Conservation (phyloP, 2,888 invertebrate genomes). For the Mythimna ferrago region DNA sequence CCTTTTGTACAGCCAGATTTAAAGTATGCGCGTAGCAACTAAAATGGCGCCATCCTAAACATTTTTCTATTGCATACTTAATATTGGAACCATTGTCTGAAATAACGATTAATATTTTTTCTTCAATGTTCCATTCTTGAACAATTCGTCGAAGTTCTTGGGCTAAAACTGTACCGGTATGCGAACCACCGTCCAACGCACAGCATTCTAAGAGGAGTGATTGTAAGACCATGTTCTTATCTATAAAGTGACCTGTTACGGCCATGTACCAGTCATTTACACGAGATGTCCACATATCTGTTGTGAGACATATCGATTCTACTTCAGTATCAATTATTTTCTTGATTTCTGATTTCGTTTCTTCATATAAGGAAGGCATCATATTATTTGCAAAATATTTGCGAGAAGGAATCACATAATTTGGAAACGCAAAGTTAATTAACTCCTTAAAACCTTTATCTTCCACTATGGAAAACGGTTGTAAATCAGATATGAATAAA, state of each 20-base stretch:
- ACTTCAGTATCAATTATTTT: constrained; percentile 3
- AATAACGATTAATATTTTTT: constrained; percentile 23
- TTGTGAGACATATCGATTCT: constrained; percentile 15
- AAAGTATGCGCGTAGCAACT: neutral
- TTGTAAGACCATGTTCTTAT: constrained; percentile 9
- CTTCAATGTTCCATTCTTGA: constrained; percentile 22
- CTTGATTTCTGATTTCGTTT: neutral
- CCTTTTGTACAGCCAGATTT: neutral
- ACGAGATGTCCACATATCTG: constrained; percentile 36
- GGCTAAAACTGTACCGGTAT: constrained; percentile 19
- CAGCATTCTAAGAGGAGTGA: neutral
- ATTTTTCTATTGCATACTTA: constrained; percentile 33
- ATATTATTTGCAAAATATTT: constrained; percentile 9
- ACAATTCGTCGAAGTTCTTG: constrained; percentile 23
- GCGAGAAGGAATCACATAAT: constrained; percentile 10
- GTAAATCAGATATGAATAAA: neutral
- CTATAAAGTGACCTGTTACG: constrained; percentile 26
- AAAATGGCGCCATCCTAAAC: constrained; percentile 39
- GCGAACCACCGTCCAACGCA: constrained; percentile 12
- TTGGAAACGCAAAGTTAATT: constrained; percentile 21
- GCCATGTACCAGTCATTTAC: constrained; percentile 26
- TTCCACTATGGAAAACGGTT: neutral
- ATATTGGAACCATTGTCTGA: constrained; percentile 36
- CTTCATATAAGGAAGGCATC: neutral
- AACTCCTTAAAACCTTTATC: neutral